Evolutionary conservation across 23 tunicate species (phyloP).

Genomic region (Phallusia fumigata): DNA sequence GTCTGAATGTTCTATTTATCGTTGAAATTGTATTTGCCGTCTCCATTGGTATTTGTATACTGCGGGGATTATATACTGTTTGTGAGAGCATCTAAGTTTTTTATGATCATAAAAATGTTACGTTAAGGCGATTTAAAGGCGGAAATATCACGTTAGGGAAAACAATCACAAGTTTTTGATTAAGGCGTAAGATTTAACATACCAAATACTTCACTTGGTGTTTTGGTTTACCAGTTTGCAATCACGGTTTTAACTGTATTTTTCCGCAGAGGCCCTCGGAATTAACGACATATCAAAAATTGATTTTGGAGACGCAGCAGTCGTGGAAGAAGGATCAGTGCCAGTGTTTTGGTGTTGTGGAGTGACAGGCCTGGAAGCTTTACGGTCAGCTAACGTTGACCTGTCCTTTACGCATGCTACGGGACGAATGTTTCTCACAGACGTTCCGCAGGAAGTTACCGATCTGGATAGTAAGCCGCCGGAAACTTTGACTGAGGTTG

Average conservation of each 20-base stretch:
- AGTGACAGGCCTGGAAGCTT: constrained; percentile 56
- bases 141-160: too few species aligned
- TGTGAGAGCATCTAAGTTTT: too few species aligned
- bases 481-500: neutral
- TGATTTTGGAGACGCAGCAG: constrained; percentile 23
- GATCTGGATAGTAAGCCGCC: neutral
- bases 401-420: constrained; percentile 70
- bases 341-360: constrained; percentile 93
- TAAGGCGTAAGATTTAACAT: too few species aligned
- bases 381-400: constrained; percentile 44
- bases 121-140: too few species aligned
- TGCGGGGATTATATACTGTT: too few species aligned
- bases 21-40: too few species aligned
- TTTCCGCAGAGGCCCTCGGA: constrained; percentile 18
- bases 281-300: constrained; percentile 4
- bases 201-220: too few species aligned
- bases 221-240: too few species aligned
- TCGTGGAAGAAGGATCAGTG: constrained; percentile 44
- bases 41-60: too few species aligned
- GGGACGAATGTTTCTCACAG: constrained; percentile 81
- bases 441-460: constrained; percentile 36
- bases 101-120: too few species aligned
- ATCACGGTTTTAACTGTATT: too few species aligned
- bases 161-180: too few species aligned
- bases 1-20: neutral